Evolutionary conservation across 2,797 vertebrate species (phyloP).

Genomic region (Enteromius mattozi): DNA sequence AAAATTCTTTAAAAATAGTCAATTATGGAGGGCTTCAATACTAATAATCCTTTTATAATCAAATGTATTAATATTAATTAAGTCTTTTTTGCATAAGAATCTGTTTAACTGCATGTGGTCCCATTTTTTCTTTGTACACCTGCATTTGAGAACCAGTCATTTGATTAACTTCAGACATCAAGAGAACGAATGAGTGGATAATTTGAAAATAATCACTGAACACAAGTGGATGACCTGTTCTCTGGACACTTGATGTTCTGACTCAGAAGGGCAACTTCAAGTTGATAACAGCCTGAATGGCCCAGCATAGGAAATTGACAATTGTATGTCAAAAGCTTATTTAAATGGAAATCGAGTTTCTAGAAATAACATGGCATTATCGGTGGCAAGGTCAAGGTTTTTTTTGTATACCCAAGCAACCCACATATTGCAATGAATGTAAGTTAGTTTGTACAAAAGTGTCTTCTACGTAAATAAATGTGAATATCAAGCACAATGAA

Average conservation of each 20-base stretch:
- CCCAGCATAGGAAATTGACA: not conserved
- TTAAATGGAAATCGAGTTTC: conserved; percentile 19
- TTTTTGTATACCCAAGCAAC: not conserved
- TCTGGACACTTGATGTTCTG: not conserved
- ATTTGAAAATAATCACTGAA: conserved; percentile 35
- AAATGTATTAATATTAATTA: not conserved
- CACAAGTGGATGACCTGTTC: conserved; percentile 18
- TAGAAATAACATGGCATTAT: not conserved
- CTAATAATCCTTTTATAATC: not conserved
- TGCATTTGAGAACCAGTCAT: conserved; percentile 1
- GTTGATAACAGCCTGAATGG: not conserved
- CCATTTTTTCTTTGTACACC: not conserved
- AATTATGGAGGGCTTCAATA: not conserved
- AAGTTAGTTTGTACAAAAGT: not conserved
- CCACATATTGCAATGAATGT: not conserved
- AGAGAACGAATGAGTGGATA: not conserved
- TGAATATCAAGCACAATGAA: not conserved
- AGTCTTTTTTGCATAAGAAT: not conserved
- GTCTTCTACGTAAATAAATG: not conserved
- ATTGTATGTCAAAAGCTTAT: not conserved
- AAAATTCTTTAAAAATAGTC: not conserved
- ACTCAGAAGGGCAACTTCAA: not conserved
- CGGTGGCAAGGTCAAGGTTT: not conserved
- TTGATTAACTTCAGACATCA: conserved; percentile 4
- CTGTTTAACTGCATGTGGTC: not conserved